Evolutionary conservation across 2,797 vertebrate genomes (phyloP).

Genomic region (Myotis findleyi): DNA sequence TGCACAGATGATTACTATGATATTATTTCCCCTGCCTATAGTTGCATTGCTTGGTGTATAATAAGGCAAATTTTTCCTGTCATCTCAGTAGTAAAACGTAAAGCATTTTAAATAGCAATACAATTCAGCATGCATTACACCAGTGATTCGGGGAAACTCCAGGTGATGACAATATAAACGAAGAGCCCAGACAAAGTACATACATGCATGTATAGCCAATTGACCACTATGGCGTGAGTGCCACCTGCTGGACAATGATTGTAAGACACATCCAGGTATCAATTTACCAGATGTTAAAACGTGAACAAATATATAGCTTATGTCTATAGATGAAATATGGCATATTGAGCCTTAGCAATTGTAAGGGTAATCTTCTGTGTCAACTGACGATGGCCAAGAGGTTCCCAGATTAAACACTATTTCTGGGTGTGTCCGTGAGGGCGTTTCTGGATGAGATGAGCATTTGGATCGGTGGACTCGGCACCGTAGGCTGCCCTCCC

Average conservation of each 20-base stretch:
- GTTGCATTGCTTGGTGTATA: not conserved
- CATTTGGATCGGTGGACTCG: not conserved
- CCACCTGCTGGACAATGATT: slow-evolving; percentile 50
- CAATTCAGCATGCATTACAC: not conserved
- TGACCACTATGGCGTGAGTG: not conserved
- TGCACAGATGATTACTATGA: not conserved
- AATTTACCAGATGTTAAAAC: not conserved
- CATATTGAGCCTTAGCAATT: not conserved
- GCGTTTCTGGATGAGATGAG: not conserved
- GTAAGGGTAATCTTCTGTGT: not conserved
- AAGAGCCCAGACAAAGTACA: not conserved
- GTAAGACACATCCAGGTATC: not conserved
- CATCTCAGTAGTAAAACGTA: not conserved
- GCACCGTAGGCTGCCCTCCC: not conserved
- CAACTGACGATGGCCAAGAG: not conserved
- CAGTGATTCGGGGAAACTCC: not conserved
- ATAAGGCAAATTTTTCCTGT: not conserved
- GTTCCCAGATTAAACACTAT: not conserved
- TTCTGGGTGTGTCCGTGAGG: not conserved
- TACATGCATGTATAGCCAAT: rapidly evolving
- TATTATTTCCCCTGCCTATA: not conserved
- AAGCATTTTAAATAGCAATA: not conserved
- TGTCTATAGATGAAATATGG: not conserved
- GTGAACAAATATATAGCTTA: not conserved
- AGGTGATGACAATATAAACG: not conserved